phyloP scores from a whole-genome alignment of 2,113 vertebrate species.

The Dolichallabes microphthalmus region DNA sequence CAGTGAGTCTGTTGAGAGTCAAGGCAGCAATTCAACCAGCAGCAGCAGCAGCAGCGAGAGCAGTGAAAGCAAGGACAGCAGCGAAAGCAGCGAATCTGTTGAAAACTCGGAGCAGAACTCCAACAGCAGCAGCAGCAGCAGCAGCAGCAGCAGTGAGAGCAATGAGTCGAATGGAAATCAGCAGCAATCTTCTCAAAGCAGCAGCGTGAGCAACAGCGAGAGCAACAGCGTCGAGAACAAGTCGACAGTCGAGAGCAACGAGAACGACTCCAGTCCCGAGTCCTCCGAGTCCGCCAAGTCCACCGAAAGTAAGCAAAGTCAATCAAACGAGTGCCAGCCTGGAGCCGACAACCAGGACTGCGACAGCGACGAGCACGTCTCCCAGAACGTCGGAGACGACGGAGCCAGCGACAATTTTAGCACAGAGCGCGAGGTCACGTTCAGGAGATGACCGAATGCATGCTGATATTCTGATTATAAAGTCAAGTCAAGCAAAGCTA shows the following conservation, averaged over 20 bases:
- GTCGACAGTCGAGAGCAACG: neutral
- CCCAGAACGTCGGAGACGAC: constrained; percentile 46
- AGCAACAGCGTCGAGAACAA: constrained; percentile 16
- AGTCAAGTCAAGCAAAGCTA: neutral
- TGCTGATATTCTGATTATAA: neutral
- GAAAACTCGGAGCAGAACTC: neutral
- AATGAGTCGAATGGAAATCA: constrained; percentile 1
- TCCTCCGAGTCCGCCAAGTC: constrained; percentile 22
- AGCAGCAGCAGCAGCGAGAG: constrained; percentile 33
- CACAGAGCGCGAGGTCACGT: constrained; percentile 29
- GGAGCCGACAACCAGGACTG: constrained; percentile 36
- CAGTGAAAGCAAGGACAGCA: neutral
- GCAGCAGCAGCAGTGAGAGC: constrained; percentile 12
- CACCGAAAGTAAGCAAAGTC: constrained; percentile 7
- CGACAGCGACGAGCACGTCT: constrained; percentile 41
- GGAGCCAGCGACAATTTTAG: constrained; percentile 33
- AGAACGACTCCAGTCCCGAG: constrained; percentile 19
- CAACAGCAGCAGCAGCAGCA: constrained; percentile 16
- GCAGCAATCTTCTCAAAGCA: constrained; percentile 4
- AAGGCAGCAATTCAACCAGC: no score
- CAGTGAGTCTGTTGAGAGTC: no score
- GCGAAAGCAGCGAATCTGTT: neutral
- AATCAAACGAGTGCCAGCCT: constrained; percentile 30
- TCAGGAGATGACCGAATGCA: constrained; percentile 31
- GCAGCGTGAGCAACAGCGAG: neutral